phyloP scores from a whole-genome alignment of 2,113 vertebrate species.

The Anser brachyrhynchus region DNA sequence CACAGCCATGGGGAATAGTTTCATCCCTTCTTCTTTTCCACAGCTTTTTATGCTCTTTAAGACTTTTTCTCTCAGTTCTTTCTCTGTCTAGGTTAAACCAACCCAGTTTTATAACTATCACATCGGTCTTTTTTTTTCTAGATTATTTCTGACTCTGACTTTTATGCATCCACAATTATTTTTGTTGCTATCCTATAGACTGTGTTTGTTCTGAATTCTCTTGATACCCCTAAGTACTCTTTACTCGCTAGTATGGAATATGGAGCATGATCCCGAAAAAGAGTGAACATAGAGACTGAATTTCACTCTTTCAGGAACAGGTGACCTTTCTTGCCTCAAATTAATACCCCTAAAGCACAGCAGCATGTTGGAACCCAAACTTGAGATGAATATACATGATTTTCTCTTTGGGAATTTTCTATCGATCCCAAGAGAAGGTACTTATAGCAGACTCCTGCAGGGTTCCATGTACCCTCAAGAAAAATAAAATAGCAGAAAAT shows the following conservation, averaged over 20 bases:
- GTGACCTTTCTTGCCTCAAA: background rate
- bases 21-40: conserved; percentile 1
- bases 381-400: background rate
- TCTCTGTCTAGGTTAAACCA: background rate
- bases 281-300: background rate
- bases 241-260: background rate
- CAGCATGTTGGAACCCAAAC: background rate
- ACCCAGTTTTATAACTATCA: background rate
- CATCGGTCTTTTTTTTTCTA: background rate
- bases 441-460: background rate
- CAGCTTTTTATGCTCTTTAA: background rate
- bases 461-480: background rate
- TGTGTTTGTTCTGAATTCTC: background rate
- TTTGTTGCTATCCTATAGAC: background rate
- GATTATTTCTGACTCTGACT: background rate
- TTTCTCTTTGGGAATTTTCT: background rate
- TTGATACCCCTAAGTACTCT: background rate
- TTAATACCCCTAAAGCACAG: background rate
- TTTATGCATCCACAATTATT: background rate
- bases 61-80: background rate
- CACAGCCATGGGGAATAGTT: background rate
- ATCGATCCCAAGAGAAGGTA: background rate
- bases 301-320: background rate
- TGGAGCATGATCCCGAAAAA: background rate
- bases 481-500: background rate